Evolutionary conservation across 2,888 invertebrate species (phyloP), one percentile per base, ranked within the genome.

Genomic region (Drosophila conformis): DNA sequence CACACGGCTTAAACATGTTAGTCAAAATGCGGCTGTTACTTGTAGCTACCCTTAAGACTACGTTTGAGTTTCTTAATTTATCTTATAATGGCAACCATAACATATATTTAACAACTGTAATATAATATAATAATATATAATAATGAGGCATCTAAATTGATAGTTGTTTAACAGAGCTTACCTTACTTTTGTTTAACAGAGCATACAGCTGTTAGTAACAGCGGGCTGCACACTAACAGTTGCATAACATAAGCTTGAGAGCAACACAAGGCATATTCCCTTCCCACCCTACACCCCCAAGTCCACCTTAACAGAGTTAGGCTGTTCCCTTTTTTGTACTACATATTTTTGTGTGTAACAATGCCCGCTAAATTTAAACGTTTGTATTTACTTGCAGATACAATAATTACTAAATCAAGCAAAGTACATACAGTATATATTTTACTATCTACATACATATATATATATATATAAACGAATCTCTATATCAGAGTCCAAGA

Each of bases 351-450:
- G 51, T 73, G 18, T 73, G 52, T 68, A 46, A 68, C 40, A 61
- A 79, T 71, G 67, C 62, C 73, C 72, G 82, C 83, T 85, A 85
- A 87, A 87, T 80, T 80, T 76, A 82, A 87, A 83, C 80, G 72
- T 91, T 89, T 91, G 87, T 91, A 83, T 91, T 86, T 92, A 88
- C 86, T 92, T 92, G 83, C 92, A 92, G 92, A 92, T 92, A 91
- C 83, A 89, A 89, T 84, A 90, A 92, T 91, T 92, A 91, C 87
- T 91, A 91, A 89, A 72, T 80, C 83, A 87, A 82, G 71, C 76
- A 71, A 85, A 82, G 63, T 77, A 80, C 73, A 83, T 70, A 74
- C 68, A 79, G 72, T 80, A 38, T 56, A 76, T 85, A 89, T 84
- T 87, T 87, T 88, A 85, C 82, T 78, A 85, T 73, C 72, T 69